These are phyloP conservation scores for Crenichthys baileyi DNA, from an alignment of 2,797 vertebrate species.

Conservation along the genomic window DNA sequence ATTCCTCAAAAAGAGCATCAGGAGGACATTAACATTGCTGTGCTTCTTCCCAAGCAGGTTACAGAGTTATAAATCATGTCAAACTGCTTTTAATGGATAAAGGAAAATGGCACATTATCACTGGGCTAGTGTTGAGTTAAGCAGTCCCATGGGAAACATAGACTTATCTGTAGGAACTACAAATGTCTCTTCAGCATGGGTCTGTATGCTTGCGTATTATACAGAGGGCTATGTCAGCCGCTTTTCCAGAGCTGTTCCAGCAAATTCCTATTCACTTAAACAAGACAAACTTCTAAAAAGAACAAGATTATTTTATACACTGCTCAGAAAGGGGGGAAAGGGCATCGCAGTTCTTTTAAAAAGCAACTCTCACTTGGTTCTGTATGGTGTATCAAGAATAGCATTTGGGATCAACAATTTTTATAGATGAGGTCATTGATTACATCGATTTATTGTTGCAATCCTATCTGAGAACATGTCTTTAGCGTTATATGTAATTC, in stretches of 20 bases:
- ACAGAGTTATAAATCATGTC: conserved; percentile 54
- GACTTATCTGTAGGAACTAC: conserved; percentile 40
- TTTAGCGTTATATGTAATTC: background rate
- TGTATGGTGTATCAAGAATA: background rate
- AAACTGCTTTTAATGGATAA: conserved; percentile 61
- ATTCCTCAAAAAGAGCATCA: conserved; percentile 21
- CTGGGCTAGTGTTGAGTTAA: conserved; percentile 50
- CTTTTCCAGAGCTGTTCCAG: conserved; percentile 40
- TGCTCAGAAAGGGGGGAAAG: conserved; percentile 12
- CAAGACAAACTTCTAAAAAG: conserved; percentile 44
- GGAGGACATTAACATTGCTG: conserved; percentile 40
- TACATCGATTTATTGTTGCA: background rate
- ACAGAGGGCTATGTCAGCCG: conserved; percentile 52
- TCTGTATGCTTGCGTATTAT: conserved; percentile 23
- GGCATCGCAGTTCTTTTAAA: background rate
- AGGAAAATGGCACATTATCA: conserved; percentile 71
- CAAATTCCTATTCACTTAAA: conserved; percentile 60
- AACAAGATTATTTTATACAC: conserved; percentile 36
- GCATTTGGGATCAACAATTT: background rate
- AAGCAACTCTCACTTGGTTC: background rate
- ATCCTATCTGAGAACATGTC: background rate
- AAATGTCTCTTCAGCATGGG: conserved; percentile 44
- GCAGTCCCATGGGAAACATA: conserved; percentile 64
- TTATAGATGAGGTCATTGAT: background rate
- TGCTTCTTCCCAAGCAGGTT: conserved; percentile 29